These are phyloP conservation scores for Rhabdophis nuchalis DNA, from an alignment of 2,797 vertebrate species.

Conservation along the genomic window DNA sequence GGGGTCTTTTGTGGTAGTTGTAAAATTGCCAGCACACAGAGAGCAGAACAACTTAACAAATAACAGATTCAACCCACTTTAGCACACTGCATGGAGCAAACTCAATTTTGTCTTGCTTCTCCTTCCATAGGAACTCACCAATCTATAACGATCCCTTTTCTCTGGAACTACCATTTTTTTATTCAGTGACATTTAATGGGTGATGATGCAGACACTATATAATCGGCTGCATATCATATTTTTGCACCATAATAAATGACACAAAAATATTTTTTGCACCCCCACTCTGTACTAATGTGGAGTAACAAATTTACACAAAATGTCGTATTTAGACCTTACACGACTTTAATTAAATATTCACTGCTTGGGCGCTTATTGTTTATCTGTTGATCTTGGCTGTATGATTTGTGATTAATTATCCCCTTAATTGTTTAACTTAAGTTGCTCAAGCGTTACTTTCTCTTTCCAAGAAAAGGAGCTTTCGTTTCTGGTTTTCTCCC, in stretches of 20 bases:
- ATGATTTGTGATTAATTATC: background rate
- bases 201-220: background rate
- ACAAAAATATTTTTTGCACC: background rate
- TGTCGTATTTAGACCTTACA: background rate
- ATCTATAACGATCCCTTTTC: background rate
- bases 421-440: background rate
- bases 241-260: background rate
- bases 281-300: background rate
- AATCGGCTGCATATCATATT: background rate
- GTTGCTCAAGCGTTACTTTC: background rate
- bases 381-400: background rate
- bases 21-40: no score
- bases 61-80: background rate
- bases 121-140: background rate
- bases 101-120: background rate
- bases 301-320: background rate
- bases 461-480: background rate
- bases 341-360: background rate
- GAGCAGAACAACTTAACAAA: background rate
- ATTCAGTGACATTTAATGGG: background rate
- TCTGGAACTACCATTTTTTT: background rate
- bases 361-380: background rate
- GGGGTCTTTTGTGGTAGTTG: no score
- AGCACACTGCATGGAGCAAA: background rate
- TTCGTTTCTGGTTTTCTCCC: background rate